Evolutionary conservation across 2,888 invertebrate genomes (phyloP), one percentile per base, ranked within the genome.

Genomic region (Nyleta sp.): DNA sequence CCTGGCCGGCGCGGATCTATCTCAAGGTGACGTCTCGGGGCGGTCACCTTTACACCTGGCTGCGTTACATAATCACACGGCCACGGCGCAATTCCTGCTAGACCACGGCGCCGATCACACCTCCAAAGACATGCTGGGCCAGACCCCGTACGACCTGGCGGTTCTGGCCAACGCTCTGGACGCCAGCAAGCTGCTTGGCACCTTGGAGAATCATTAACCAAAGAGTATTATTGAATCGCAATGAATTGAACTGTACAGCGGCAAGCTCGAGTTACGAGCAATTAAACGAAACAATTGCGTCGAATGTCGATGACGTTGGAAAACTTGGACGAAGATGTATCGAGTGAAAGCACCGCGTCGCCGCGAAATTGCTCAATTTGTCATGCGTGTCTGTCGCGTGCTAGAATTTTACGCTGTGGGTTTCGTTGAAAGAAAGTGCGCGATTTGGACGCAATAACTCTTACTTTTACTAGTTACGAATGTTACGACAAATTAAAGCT

Each of bases 41-140:
- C 92, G 95, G 64, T 95, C 95, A 0, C 92, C 95, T 0, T 87
- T 96, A 55, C 96, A 96, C 90, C 92, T 94, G 85, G 95, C 95
- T 0, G 93, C 93, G 0, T 87, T 94, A 1, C 93, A 94, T 84
- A 92, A 94, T 31, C 91, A 92, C 15, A 83, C 87, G 0, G 90
- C 91, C 0, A 89, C 92, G 2, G 91, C 93, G 0, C 84, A 91
- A 15, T 95, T 92, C 82, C 88, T 95, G 0, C 59, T 94, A 11
- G 87, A 91, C 0, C 88, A 92, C 8, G 91, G 92, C 0, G 93
- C 91, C 0, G 88, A 91, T 11, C 82, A 82, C 0, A 83, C 90
- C 0, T 83, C 84, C 0, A 88, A 86, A 11, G 95, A 95, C 82
- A 87, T 93, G 46, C 85, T 94, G 0, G 93, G 92, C 0, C 87